Evolutionary conservation across 2,888 invertebrate species (phyloP), one percentile per base, ranked within the genome.

Genomic region (Macaria notata): DNA sequence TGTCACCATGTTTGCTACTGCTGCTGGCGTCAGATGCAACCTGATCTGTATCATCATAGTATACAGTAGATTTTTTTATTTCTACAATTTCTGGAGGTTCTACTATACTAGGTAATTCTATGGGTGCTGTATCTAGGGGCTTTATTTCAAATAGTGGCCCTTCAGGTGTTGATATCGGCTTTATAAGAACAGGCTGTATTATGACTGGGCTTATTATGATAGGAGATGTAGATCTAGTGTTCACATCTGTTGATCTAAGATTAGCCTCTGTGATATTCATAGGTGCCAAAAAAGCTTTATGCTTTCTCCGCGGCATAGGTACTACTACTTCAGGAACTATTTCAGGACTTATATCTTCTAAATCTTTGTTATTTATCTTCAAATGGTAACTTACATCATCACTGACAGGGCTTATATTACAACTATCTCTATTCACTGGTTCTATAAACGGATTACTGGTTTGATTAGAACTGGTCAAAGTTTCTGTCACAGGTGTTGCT

Each of bases 341-440:
- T 59, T 73, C 69, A 59, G 75, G 60, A 53, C 63, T 29, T 51
- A 70, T 62, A 47, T 73, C 71, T 47, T 65, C 70, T 50, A 82
- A 68, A 66, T 88, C 86, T 66, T 72, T 80, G 9, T 84, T 86
- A 59, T 85, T 87, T 68, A 90, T 89, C 81, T 84, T 90, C 54
- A 91, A 78, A 71, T 82, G 88, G 65, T 91, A 89, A 70, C 85
- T 87, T 7, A 90, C 85, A 62, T 84, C 79, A 61, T 84, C 82
- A 48, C 75, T 74, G 46, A 68, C 61, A 39, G 70, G 59, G 54
- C 59, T 68, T 38, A 46, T 55, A 50, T 59, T 49, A 39, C 46
- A 29, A 51, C 56, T 31, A 46, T 44, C 47, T 36, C 67, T 63
- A 54, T 46, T 53, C 4, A 56, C 55, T 44, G 56, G 43, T 49